A percentile compares a stretch with the other conserved stretches of the same genome.
Conservation (phyloP, 2,113 vertebrate species). For the Scartelaos histophorus region DNA sequence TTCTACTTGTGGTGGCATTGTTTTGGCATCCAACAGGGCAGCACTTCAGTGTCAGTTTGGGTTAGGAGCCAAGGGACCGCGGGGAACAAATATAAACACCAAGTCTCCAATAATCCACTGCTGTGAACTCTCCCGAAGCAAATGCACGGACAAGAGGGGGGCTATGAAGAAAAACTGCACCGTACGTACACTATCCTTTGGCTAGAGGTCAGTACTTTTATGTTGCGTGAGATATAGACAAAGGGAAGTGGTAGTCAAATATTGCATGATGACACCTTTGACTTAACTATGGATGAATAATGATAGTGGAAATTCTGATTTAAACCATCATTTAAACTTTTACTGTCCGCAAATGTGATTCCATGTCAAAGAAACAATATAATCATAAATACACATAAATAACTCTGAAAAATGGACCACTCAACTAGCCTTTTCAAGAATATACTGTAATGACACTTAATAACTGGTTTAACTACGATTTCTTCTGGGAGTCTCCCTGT, state of each 20-base stretch:
- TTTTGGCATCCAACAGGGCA: constrained; percentile 42
- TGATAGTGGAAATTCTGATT: no score
- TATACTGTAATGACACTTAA: no score
- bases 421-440: no score
- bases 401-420: background rate
- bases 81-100: constrained; percentile 51
- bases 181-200: background rate
- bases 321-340: no score
- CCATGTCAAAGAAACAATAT: background rate
- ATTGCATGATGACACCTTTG: no score
- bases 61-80: constrained; percentile 40
- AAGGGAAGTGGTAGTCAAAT: no score
- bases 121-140: constrained; percentile 36
- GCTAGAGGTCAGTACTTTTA: no score
- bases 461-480: no score
- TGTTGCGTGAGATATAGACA: no score
- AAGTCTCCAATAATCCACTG: constrained; percentile 33
- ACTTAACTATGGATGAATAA: no score
- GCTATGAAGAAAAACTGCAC: background rate
- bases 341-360: no score
- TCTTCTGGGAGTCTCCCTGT: no score
- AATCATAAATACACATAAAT: background rate
- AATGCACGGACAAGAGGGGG: constrained; percentile 17
- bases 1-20: constrained; percentile 16
- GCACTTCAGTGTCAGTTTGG: constrained; percentile 35